Evolutionary conservation across 2,113 vertebrate species (phyloP).

Genomic region (Alaudala cheleensis): DNA sequence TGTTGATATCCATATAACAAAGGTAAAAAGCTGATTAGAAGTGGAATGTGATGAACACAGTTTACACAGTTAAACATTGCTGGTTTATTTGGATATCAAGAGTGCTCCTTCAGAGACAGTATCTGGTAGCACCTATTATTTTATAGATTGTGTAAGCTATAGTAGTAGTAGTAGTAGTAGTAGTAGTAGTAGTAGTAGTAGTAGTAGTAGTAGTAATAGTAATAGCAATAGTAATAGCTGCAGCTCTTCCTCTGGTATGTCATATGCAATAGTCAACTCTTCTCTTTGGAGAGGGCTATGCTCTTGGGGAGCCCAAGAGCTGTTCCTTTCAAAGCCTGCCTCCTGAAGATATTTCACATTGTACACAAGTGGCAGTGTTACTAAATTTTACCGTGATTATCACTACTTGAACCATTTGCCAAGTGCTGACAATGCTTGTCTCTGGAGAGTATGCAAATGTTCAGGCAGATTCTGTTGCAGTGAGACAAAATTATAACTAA

Average conservation of each 20-base stretch:
- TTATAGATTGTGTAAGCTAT: not conserved
- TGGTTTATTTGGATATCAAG: not conserved
- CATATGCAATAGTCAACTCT: not conserved
- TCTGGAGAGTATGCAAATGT: constrained; percentile 17
- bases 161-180: not conserved
- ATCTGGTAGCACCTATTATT: not conserved
- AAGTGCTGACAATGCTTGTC: constrained; percentile 23
- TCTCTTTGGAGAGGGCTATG: not conserved
- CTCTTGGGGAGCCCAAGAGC: not conserved
- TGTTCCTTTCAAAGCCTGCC: constrained; percentile 6
- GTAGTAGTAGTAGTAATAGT: not conserved
- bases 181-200: not conserved
- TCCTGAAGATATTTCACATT: not conserved
- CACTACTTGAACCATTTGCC: constrained; percentile 20
- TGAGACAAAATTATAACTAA: constrained; percentile 6
- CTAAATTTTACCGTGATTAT: constrained; percentile 23
- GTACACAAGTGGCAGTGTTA: not conserved
- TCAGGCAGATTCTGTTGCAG: constrained; percentile 4
- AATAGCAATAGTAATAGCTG: not conserved
- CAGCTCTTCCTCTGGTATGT: not conserved
- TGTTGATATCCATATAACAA: not conserved
- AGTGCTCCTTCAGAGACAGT: not conserved
- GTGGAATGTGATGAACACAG: not conserved
- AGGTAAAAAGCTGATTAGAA: not conserved
- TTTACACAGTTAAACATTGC: not conserved